phyloP scores from a whole-genome alignment of 2,797 vertebrate genomes.

The Avahi laniger region DNA sequence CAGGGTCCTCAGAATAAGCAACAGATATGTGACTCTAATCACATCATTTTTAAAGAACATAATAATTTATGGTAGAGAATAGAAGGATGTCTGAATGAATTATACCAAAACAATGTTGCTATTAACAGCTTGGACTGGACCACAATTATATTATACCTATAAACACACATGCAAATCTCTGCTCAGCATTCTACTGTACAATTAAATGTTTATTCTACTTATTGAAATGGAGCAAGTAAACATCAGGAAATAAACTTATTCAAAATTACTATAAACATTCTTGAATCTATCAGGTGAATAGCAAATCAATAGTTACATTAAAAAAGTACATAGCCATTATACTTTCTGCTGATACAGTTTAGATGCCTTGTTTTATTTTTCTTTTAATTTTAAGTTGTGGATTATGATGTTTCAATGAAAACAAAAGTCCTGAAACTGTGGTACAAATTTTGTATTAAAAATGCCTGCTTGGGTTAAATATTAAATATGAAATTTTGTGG shows the following conservation, averaged over 20 bases:
- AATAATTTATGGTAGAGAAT: conserved; percentile 29
- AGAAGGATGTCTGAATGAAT: background rate
- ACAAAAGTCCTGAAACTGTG: conserved; percentile 52
- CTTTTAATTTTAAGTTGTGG: conserved; percentile 42
- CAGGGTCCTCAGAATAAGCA: conserved; percentile 6
- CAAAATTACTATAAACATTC: background rate
- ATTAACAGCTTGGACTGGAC: conserved; percentile 37
- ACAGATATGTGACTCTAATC: conserved; percentile 1
- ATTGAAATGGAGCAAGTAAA: conserved; percentile 34
- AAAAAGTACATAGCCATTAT: conserved; percentile 63
- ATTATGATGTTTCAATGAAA: conserved; percentile 76
- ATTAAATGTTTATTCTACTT: conserved; percentile 26
- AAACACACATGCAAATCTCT: background rate
- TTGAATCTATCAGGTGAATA: background rate
- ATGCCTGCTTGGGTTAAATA: conserved; percentile 57
- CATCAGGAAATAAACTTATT: background rate
- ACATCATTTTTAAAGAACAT: conserved; percentile 14
- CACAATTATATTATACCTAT: background rate
- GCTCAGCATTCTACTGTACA: background rate
- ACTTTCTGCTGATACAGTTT: conserved; percentile 73
- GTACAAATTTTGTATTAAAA: conserved; percentile 66
- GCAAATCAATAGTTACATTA: conserved; percentile 42
- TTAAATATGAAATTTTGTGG: conserved; percentile 70
- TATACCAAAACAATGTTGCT: background rate
- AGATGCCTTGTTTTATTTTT: conserved; percentile 39